Evolutionary conservation across 1,140 invertebrate genomes (phyloP), one percentile per base, ranked within the genome.

Genomic region (Andrena cerasifolii): DNA sequence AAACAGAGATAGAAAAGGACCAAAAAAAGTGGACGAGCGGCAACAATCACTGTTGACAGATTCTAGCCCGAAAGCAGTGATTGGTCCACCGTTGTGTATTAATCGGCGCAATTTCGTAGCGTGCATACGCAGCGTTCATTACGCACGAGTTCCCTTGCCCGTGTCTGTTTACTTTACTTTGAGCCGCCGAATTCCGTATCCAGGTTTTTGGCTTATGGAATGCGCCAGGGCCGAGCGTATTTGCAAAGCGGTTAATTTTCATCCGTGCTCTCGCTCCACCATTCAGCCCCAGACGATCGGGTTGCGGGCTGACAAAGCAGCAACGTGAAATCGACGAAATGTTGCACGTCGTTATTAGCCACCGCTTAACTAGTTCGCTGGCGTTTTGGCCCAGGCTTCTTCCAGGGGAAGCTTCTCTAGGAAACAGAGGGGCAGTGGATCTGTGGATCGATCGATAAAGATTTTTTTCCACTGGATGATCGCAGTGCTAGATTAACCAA

Each of bases 171-270:
- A 75, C 77, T 85, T 87, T 88, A 81, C 85, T 89, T 88, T 84
- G 86, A 84, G 74, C 78, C 67, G n/a, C 58, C 71, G 71, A 77
- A 87, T 81, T 84, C 66, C 62, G 63, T 47, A 43, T 56, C 24
- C 61, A 56, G 77, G 70, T 83, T 87, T 89, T 83, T 86, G 83
- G 79, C 75, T 83, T 82, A 84, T 83, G 70, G 74, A 81, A 87
- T 80, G 74, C 78, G 40, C 40, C 68, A 84, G 80, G 86, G 85
- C 78, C 24, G 62, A 72, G 63, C 63, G 83, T 89, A 87, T 89
- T 89, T 89, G 79, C 85, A 5, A 82, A 87, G 78, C 79, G 85
- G 87, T 89, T 89, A 89, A 89, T 89, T 89, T 89, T 88, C 82
- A 79, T 82, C 54, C 80, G 62, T 51, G 31, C 45, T 45, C 74